These are phyloP conservation scores for Sturnus vulgaris DNA, from an alignment of 2,113 vertebrate genomes.

Conservation along the genomic window DNA sequence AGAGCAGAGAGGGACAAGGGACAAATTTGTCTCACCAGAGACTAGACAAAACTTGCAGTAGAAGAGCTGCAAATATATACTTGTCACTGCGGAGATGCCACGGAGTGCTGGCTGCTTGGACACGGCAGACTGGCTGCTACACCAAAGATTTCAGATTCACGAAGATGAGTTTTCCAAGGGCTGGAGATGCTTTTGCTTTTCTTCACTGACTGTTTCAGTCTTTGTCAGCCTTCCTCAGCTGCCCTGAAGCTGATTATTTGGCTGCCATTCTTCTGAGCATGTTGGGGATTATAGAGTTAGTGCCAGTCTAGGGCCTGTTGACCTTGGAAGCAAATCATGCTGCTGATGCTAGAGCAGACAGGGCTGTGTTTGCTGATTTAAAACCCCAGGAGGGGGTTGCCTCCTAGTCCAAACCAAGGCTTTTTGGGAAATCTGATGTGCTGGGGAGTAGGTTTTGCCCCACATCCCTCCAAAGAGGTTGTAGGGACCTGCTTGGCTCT, in stretches of 20 bases:
- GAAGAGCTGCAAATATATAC: not conserved
- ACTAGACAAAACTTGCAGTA: not conserved
- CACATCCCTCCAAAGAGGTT: rapidly evolving
- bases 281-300: not conserved
- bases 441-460: not conserved
- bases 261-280: not conserved
- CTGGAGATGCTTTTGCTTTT: not conserved
- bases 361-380: not conserved
- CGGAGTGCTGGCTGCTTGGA: not conserved
- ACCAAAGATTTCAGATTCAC: conserved; percentile 10
- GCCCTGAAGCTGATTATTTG: not conserved
- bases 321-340: not conserved
- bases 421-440: not conserved
- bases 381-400: not conserved
- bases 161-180: not conserved
- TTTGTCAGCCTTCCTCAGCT: not conserved
- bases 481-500: not conserved
- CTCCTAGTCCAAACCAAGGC: not conserved
- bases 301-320: rapidly evolving
- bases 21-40: rapidly evolving
- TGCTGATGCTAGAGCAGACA: not conserved
- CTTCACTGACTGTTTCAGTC: not conserved
- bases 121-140: not conserved
- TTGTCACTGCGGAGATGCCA: not conserved
- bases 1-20: not conserved